Percentiles rank a stretch among this genome's conserved stretches.
Evolutionary conservation across 2,797 vertebrate species (phyloP).

Genomic region (Sebastes steindachneri): DNA sequence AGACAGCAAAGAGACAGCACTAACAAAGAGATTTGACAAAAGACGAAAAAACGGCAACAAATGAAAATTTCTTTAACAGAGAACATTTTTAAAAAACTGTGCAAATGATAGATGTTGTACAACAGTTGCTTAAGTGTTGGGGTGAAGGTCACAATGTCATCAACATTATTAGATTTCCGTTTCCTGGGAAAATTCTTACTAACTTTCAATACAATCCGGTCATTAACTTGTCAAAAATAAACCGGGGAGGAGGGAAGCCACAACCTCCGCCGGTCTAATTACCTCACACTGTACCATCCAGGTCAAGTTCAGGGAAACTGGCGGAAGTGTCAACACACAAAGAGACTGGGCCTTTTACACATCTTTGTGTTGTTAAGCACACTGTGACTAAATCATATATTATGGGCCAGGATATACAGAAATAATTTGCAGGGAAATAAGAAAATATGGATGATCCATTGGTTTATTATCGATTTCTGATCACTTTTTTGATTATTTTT

Average conservation of each 20-base stretch:
- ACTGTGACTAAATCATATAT: background rate
- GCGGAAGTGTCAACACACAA: background rate
- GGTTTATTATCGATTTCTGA: background rate
- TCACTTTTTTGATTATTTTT: background rate
- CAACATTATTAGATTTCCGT: background rate
- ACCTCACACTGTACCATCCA: accelerated
- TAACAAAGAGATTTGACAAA: background rate
- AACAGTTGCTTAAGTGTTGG: background rate
- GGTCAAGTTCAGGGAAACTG: background rate
- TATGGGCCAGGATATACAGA: background rate
- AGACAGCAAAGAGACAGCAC: background rate
- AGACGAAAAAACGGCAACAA: background rate
- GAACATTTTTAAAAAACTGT: background rate
- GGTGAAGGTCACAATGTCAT: background rate
- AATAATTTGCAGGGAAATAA: background rate
- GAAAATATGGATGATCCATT: background rate
- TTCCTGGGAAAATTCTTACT: background rate
- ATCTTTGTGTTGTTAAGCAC: background rate
- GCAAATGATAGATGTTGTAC: background rate
- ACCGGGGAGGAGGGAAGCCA: background rate
- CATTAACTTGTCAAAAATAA: background rate
- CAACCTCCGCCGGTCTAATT: background rate
- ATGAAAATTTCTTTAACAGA: background rate
- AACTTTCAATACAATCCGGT: no score
- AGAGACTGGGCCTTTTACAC: background rate